Conservation (phyloP, 2,797 vertebrate genomes). For the Aeoliscus strigatus region DNA sequence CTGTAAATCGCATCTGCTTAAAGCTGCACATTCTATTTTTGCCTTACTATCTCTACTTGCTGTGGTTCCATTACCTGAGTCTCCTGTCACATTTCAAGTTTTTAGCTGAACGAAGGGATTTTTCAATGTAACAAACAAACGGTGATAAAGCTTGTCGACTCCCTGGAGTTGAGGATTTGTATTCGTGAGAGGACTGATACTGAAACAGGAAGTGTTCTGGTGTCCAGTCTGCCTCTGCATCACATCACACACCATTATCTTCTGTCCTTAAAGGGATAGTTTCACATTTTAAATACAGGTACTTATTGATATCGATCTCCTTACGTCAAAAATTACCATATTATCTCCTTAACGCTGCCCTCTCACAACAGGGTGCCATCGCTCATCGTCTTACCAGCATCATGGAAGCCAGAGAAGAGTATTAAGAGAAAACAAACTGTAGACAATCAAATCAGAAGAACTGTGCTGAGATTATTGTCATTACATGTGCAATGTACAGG, state of each 20-base stretch:
- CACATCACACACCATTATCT: not conserved
- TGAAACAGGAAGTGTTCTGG: not conserved
- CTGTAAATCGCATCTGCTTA: no score
- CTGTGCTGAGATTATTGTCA: constrained; percentile 5
- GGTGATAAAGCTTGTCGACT: not conserved
- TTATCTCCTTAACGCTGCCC: no score
- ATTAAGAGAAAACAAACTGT: not conserved
- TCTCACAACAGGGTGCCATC: no score
- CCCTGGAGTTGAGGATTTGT: not conserved
- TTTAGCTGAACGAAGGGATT: not conserved
- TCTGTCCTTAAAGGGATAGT: not conserved
- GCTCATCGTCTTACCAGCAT: no score
- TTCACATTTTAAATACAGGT: no score
- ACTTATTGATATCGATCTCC: no score
- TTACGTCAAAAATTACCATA: no score
- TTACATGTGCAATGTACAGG: constrained; percentile 13
- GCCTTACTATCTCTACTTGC: no score
- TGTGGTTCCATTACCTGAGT: no score
- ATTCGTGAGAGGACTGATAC: constrained; percentile 1
- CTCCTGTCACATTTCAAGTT: no score
- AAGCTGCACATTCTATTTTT: no score
- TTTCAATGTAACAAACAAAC: not conserved
- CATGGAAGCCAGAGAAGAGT: not conserved
- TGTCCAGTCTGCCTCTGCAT: not conserved
- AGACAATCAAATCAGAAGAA: constrained; percentile 2